These are phyloP conservation scores for Diaprepes abbreviatus DNA, from an alignment of 2,888 invertebrate species.

Conservation along the genomic window DNA sequence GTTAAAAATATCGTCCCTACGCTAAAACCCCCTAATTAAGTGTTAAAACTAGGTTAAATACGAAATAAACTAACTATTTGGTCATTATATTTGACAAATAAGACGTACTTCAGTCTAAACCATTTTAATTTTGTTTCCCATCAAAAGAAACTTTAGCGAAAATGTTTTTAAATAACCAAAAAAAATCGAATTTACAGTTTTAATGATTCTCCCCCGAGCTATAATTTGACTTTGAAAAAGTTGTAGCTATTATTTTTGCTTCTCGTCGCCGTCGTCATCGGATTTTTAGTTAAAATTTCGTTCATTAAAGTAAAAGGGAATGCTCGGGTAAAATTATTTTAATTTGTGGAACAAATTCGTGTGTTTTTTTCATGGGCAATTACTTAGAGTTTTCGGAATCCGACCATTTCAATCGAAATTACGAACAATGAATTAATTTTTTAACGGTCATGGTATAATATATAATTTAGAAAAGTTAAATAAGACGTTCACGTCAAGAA, in stretches of 20 bases:
- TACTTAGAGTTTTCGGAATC: no score
- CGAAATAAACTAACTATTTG: conserved; percentile 15
- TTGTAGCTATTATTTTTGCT: conserved; percentile 16
- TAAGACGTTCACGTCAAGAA: conserved; percentile 1
- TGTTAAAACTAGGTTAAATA: conserved; percentile 27
- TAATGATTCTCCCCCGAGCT: conserved; percentile 22
- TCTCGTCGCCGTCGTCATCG: not conserved
- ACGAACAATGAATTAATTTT: no score
- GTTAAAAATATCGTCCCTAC: not conserved
- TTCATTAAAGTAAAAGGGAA: conserved; percentile 21
- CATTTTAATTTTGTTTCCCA: conserved; percentile 33
- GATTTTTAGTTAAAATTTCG: conserved; percentile 8
- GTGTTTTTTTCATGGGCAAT: not conserved
- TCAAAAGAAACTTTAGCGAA: conserved; percentile 24
- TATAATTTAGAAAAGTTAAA: no score
- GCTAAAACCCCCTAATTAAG: conserved; percentile 5
- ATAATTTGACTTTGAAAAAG: conserved; percentile 39
- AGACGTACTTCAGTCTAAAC: not conserved
- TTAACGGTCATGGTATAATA: no score
- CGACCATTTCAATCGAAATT: no score
- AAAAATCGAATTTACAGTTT: conserved; percentile 28
- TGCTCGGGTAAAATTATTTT: conserved; percentile 8
- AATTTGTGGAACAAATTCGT: conserved; percentile 21
- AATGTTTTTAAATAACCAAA: conserved; percentile 16
- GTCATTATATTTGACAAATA: conserved; percentile 30